Evolutionary conservation across 2,888 invertebrate species (phyloP).

Genomic region (Nephrocerus scutellatus): DNA sequence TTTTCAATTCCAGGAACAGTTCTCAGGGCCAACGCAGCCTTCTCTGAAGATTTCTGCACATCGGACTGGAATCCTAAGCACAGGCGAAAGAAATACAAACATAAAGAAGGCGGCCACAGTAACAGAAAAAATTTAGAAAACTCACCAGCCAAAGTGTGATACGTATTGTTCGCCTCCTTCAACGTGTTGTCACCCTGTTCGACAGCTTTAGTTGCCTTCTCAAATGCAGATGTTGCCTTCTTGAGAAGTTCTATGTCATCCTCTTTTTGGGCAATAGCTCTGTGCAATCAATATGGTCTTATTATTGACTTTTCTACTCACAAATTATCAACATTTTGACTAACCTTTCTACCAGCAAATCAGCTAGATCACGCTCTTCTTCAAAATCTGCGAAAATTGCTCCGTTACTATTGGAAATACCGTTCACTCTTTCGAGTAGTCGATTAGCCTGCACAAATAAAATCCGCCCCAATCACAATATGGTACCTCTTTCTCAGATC

Average conservation of each 20-base stretch:
- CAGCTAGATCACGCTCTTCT: constrained; percentile 59
- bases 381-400: constrained; percentile 56
- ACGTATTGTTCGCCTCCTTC: constrained; percentile 71
- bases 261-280: constrained; percentile 64
- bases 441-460: constrained; percentile 29
- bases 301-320: background rate
- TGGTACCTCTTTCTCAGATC: background rate
- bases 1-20: constrained; percentile 69
- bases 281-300: constrained; percentile 14
- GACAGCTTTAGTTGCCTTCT: constrained; percentile 75
- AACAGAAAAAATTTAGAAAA: background rate
- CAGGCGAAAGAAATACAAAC: no score
- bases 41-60: constrained; percentile 75
- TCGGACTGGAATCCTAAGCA: constrained; percentile 81
- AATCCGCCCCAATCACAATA: background rate
- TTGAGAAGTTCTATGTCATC: constrained; percentile 71
- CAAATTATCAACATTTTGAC: background rate
- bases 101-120: no score
- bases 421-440: constrained; percentile 35
- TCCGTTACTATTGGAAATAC: constrained; percentile 44
- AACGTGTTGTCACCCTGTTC: constrained; percentile 75
- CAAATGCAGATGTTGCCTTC: constrained; percentile 68
- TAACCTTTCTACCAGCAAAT: constrained; percentile 55
- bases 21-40: constrained; percentile 69
- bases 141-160: constrained; percentile 53